Evolutionary conservation across 37 sponge, comb jelly and placozoan genomes (phyloP), one percentile per base, ranked within the genome.

Genomic region (Bolinopsis microptera): DNA sequence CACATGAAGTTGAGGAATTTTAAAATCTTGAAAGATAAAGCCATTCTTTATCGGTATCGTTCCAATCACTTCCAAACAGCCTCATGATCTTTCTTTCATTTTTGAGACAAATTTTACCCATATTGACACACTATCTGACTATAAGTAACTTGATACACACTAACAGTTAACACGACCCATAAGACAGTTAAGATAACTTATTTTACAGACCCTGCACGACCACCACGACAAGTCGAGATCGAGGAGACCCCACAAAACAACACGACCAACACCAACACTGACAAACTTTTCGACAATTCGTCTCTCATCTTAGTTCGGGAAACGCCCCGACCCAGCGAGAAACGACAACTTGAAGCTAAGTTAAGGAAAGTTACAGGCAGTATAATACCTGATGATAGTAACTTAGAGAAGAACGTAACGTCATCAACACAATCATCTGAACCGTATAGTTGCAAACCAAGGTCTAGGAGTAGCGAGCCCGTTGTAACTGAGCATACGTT

Each of bases 211-310:
- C 31, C 26, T 8, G 75, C 75, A 72, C 31, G 31, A n/a, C 75
- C 31, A 5, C 75, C 75, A 24, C 75, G 75, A 72, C 75, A 72
- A 28, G 26, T 72, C 3, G 75, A 72, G 75, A 28, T 72, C 26
- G 75, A 72, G n/a, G 31, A 72, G 26, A n/a, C 75, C 5, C 75
- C 75, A 28, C 26, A n/a, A 72, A 72, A 72, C 75, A n/a, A 72
- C 31, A n/a, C 75, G 31, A 28, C 5, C 13, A 72, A n/a, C 31
- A 28, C 26, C 5, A 8, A 72, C 31, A 72, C 75, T 5, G 31
- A 72, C 75, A 28, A 72, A 28, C 31, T 72, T n/a, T 72, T 72
- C 31, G 75, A 72, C 31, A 72, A 28, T 28, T n/a, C 75, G 26
- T 72, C 75, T 28, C 75, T 72, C 3, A 72, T 72, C 31, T 28